Evolutionary conservation across 2,888 invertebrate species (phyloP).

Genomic region (Apamea epomidion): DNA sequence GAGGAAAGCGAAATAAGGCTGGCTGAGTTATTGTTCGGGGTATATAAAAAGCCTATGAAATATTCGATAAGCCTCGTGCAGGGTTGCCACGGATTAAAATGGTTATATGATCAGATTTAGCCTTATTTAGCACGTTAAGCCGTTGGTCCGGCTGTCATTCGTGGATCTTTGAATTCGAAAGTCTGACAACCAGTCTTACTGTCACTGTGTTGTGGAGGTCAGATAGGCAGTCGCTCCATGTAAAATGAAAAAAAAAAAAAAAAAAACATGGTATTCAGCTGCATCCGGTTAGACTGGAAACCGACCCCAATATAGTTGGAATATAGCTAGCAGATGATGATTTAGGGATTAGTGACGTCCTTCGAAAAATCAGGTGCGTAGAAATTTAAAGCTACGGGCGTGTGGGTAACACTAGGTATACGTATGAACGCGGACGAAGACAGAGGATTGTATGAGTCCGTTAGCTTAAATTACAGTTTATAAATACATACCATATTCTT

Average conservation of each 20-base stretch:
- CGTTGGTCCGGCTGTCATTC: too few species aligned
- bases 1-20: slow-evolving; percentile 66
- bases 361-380: too few species aligned
- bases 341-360: neutral
- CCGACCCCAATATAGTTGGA: neutral
- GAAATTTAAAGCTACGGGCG: too few species aligned
- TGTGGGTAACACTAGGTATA: too few species aligned
- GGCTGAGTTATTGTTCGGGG: slow-evolving; percentile 67
- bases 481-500: neutral
- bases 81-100: slow-evolving; percentile 36
- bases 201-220: neutral
- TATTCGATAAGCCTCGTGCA: slow-evolving; percentile 68
- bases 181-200: neutral
- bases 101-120: neutral
- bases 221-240: neutral
- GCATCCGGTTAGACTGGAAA: neutral
- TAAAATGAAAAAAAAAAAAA: too few species aligned
- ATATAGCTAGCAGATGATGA: neutral
- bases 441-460: neutral
- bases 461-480: too few species aligned
- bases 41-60: slow-evolving; percentile 71
- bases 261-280: too few species aligned
- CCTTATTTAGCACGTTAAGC: neutral
- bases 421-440: neutral
- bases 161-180: neutral